Percentiles rank a stretch among this genome's conserved stretches.
Conservation (phyloP, 2,113 vertebrate species). For the Elgaria multicarinata region DNA sequence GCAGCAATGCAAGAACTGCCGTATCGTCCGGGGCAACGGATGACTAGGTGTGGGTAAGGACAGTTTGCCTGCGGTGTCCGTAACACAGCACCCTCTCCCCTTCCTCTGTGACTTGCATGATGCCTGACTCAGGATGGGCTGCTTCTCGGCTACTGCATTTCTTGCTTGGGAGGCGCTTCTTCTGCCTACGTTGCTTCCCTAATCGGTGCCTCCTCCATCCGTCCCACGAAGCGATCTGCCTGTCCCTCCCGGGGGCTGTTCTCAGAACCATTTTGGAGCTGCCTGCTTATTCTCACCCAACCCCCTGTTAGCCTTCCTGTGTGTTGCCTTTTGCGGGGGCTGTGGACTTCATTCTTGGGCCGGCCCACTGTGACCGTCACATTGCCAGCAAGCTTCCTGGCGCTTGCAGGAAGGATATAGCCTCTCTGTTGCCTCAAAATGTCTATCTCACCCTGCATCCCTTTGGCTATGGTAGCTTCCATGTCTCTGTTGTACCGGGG, state of each 20-base stretch:
- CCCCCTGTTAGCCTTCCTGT: too few species aligned
- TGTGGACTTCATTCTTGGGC: not conserved
- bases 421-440: not conserved
- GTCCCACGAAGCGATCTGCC: not conserved
- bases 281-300: not conserved
- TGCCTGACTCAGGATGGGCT: constrained; percentile 64
- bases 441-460: not conserved
- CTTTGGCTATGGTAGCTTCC: not conserved
- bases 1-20: not conserved
- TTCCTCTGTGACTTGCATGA: constrained; percentile 59
- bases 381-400: not conserved
- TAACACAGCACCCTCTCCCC: not conserved
- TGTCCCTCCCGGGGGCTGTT: not conserved
- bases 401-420: not conserved
- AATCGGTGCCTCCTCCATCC: not conserved
- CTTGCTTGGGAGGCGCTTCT: constrained; percentile 40
- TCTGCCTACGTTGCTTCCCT: constrained; percentile 51
- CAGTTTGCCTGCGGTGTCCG: constrained; percentile 63
- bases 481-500: not conserved
- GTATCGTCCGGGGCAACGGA: not conserved
- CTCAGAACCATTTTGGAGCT: too few species aligned
- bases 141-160: constrained; percentile 59
- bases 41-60: fast-evolving
- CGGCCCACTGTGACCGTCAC: not conserved
- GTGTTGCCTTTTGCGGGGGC: too few species aligned